phyloP scores from a whole-genome alignment of 2,797 vertebrate genomes.

The Micromesistius poutassou region DNA sequence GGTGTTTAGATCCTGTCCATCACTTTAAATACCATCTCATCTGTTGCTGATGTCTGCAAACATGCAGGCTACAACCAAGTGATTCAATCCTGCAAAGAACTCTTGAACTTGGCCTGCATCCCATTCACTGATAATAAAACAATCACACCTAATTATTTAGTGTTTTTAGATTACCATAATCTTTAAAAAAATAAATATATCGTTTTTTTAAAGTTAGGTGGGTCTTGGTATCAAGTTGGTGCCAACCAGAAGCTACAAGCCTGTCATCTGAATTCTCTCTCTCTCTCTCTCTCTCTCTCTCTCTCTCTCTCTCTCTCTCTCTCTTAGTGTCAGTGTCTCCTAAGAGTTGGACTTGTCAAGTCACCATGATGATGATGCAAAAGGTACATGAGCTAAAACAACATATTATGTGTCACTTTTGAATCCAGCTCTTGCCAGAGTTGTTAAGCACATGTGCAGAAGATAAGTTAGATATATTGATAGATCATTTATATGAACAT shows the following conservation, averaged over 20 bases:
- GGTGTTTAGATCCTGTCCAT: background rate
- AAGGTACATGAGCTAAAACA: constrained; percentile 60
- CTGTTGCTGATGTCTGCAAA: background rate
- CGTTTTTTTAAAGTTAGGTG: background rate
- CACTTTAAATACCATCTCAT: background rate
- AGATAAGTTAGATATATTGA: no score
- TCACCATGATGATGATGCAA: constrained; percentile 73
- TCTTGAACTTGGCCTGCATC: background rate
- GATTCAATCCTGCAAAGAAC: background rate
- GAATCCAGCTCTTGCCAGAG: background rate
- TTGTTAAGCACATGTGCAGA: background rate
- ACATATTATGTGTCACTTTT: background rate
- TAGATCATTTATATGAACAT: no score
- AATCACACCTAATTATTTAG: background rate
- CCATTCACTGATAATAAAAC: background rate
- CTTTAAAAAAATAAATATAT: background rate
- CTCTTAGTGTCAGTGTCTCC: constrained; percentile 14
- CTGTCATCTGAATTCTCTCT: background rate
- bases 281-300: background rate
- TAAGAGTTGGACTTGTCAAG: constrained; percentile 46
- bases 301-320: background rate
- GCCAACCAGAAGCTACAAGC: background rate
- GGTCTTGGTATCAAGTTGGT: background rate
- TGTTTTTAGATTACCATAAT: background rate
- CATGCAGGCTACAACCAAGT: background rate